Conservation (phyloP, 2,113 vertebrate genomes). For the Cryptotis parvus region DNA sequence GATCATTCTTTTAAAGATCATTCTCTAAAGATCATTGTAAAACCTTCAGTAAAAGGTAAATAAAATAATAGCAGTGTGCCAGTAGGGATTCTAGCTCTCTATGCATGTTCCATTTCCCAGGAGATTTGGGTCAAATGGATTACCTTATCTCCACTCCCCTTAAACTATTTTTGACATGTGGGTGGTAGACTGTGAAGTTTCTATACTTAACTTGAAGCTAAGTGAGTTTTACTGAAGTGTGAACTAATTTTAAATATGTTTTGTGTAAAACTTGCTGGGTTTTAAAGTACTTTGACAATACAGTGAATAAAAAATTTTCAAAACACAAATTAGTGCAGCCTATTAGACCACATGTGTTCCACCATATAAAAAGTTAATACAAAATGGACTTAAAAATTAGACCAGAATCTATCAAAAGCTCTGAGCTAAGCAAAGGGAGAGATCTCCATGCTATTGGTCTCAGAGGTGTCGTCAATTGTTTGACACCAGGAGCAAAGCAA, state of each 20-base stretch:
- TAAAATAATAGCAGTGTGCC: constrained; percentile 45
- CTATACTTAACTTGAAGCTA: constrained; percentile 68
- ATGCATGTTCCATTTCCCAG: constrained; percentile 39
- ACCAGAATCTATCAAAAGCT: no score
- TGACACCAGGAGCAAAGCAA: no score
- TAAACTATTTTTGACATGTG: constrained; percentile 61
- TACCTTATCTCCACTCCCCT: constrained; percentile 38
- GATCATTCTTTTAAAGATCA: no score
- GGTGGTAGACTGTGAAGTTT: constrained; percentile 55
- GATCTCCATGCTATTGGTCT: no score
- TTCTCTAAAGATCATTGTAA: constrained; percentile 37
- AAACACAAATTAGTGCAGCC: not conserved
- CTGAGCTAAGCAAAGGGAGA: no score
- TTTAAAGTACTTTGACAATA: constrained; percentile 54
- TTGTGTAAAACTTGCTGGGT: constrained; percentile 59
- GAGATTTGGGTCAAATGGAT: constrained; percentile 51
- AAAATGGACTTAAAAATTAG: no score
- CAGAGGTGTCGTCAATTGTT: no score
- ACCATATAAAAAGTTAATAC: no score
- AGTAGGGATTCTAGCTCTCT: constrained; percentile 21
- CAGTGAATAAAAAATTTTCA: constrained; percentile 43
- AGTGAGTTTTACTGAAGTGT: constrained; percentile 69
- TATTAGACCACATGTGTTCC: no score
- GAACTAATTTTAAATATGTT: constrained; percentile 72
- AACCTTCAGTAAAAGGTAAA: constrained; percentile 52